Percentiles rank a stretch among this genome's conserved stretches.
Evolutionary conservation across 2,888 invertebrate genomes (phyloP).

Genomic region (Folsomia candida): DNA sequence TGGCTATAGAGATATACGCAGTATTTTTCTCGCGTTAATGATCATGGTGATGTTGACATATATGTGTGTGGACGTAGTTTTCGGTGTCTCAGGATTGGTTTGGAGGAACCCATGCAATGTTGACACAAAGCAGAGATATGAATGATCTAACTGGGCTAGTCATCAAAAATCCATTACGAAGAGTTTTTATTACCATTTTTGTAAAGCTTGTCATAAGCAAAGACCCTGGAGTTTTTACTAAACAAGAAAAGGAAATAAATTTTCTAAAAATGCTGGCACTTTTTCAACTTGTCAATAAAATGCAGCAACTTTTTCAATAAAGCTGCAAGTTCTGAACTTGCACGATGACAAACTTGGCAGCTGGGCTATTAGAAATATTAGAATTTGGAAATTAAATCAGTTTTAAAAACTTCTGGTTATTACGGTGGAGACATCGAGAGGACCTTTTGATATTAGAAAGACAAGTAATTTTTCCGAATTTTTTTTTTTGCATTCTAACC

Average conservation of each 20-base stretch:
- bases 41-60: background rate
- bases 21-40: background rate
- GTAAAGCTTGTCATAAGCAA: background rate
- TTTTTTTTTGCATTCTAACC: no score
- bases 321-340: no score
- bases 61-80: no score
- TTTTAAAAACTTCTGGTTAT: no score
- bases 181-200: slow-evolving; percentile 5
- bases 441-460: no score
- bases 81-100: no score
- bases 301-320: background rate
- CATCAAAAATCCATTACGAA: slow-evolving; percentile 32
- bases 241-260: background rate
- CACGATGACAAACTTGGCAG: no score
- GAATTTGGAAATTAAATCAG: no score
- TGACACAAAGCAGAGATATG: slow-evolving; percentile 6
- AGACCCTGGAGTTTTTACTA: background rate
- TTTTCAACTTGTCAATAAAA: background rate
- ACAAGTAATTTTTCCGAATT: no score
- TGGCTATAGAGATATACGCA: background rate
- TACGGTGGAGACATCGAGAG: no score
- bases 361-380: no score
- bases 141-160: slow-evolving; percentile 20
- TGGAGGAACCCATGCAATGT: background rate
- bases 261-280: background rate